Percentiles rank a stretch among this genome's conserved stretches.
These are phyloP conservation scores for Falco rusticolus DNA, from an alignment of 2,797 vertebrate genomes.

Conservation along the genomic window DNA sequence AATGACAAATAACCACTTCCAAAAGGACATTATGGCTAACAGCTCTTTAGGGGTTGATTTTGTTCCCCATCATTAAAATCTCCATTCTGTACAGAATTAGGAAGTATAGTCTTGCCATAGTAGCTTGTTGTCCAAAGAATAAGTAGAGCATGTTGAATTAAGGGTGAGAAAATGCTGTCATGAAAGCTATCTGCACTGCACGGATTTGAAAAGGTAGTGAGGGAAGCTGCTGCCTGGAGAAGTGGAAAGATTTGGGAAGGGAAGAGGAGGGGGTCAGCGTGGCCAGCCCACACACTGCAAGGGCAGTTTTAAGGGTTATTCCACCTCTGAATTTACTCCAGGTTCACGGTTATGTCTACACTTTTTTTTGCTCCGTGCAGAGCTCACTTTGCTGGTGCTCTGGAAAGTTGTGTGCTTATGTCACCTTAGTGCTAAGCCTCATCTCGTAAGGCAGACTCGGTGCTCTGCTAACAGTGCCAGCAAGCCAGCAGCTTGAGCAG, in stretches of 20 bases:
- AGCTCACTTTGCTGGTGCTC: not conserved
- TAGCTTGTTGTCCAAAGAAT: constrained; percentile 41
- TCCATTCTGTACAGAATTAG: constrained; percentile 52
- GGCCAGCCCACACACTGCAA: not conserved
- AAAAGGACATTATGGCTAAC: constrained; percentile 54
- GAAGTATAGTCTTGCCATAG: constrained; percentile 39
- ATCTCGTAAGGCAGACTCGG: not conserved
- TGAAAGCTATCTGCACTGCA: not conserved
- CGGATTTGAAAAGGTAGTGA: not conserved
- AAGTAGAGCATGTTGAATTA: constrained; percentile 32
- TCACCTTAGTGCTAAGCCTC: not conserved
- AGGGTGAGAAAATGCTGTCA: not conserved
- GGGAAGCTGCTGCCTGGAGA: not conserved
- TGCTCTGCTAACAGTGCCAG: not conserved
- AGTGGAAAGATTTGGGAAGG: not conserved
- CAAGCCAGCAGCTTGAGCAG: not conserved
- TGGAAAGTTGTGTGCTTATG: not conserved
- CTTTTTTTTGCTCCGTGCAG: not conserved
- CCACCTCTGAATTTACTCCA: not conserved
- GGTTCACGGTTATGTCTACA: not conserved
- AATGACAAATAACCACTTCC: constrained; percentile 58
- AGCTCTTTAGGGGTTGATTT: constrained; percentile 52
- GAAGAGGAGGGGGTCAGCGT: not conserved
- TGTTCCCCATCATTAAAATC: constrained; percentile 62
- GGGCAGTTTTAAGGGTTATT: not conserved